Base-by-base conservation (phyloP, 2,113 vertebrate species). In the Pelvicachromis taeniatus region DNA sequence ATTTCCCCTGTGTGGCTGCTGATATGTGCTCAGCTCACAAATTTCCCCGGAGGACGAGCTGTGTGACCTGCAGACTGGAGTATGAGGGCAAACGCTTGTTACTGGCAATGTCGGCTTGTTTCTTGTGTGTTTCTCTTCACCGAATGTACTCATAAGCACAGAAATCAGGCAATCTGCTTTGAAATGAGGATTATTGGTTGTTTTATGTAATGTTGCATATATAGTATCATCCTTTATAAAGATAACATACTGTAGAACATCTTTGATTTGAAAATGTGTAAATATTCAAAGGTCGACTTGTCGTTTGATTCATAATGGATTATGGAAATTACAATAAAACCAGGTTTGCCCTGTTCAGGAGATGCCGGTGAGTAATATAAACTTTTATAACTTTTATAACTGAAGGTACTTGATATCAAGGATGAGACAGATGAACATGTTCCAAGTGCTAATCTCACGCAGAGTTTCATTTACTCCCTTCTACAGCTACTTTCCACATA, bases 1-100 rank as follows among this genome's bases (percentile, higher is more conserved):
- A 56, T 35, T 78, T 82, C 77, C 83, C 55, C 21, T 3, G 52
- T 29, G 80, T 3, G 14, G 16, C 4, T 54, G 26, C 33, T 65
- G 42, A 85, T 81, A 56, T 68, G 33, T 29, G 53, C 77, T 73
- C 52, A 53, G 35, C 35, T 23, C 19, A 13, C 26, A 86, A 4
- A 82, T 87, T 85, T 82, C 87, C 90, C 87, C 78, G 16, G 90
- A 81, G 85, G 68, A 73, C 3, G 7, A 6, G 4, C 11, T 42
- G 65, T 56, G 68, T 33, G 59, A 82, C 61, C 55, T 70, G 83
- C 12, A 82, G 12, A 17, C 2, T 48, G 52, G 6, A 81, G 50
- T 61, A 48, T 31, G 31, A 16, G 48, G 29, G 35, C 17, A 35
- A 78, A 73, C 6, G 4, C 11, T 21, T n/a, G 17, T 23, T 59